Base-by-base conservation (phyloP, 2,113 vertebrate genomes). In the Xiphias gladius region DNA sequence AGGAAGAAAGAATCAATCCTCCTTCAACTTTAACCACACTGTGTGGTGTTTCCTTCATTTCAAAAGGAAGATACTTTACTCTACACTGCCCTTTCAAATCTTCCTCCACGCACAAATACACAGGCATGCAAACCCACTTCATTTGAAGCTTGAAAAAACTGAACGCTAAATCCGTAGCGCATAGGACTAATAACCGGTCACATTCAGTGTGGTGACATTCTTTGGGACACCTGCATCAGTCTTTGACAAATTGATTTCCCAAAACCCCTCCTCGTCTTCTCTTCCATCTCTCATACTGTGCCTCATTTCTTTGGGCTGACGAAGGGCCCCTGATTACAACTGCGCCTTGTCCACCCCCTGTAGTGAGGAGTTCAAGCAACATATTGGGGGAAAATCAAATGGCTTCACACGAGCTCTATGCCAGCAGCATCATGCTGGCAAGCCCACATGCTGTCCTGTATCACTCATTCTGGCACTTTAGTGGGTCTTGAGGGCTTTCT, bases 311-410 rank as follows among this genome's bases (percentile, higher is more conserved):
- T 32, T 0, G 3, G 48, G 67, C 76, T 66, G 68, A 91, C 87
- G 89, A 93, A 90, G 59, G 80, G 65, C 68, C 50, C 46, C 76
- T 82, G 87, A 91, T 93, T 88, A 88, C 92, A 92, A 87, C 65
- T 20, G 35, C 30, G 32, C 24, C 77, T 78, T 65, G 69, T 89
- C 85, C 82, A 77, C 86, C 85, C 86, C 88, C 89, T 85, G 80
- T 22, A 20, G 70, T 14, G 83, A 86, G 30, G 75, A 74, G 66
- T 65, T 85, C 63, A 52, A 28, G 57, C 50, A 17, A 76, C 74
- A 81, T 82, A 86, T 72, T 80, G 46, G 41, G 68, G 35, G 41
- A 14, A 35, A 83, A 81, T 88, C 77, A 86, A 82, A 90, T 43
- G 52, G 62, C 48, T 86, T 73, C 63, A 71, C 62, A 32, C 5